Evolutionary conservation across 2,797 vertebrate genomes (phyloP).

Genomic region (Steatocranus sp.): DNA sequence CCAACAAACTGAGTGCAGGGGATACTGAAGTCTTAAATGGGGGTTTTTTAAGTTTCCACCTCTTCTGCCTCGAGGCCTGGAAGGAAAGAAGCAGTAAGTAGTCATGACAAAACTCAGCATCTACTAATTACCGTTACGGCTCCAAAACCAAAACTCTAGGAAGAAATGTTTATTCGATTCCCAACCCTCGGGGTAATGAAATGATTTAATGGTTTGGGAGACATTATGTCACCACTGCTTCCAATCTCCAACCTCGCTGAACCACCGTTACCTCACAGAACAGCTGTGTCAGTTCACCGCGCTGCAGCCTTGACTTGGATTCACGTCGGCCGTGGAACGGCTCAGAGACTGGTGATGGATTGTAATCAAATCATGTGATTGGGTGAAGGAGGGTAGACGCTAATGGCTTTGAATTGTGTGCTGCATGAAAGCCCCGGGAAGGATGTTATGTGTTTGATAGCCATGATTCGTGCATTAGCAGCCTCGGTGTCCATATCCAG

Average conservation of each 20-base stretch:
- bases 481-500: background rate
- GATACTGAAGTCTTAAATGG: background rate
- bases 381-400: background rate
- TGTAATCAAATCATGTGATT: conserved; percentile 30
- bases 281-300: background rate
- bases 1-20: background rate
- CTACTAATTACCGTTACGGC: background rate
- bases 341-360: conserved; percentile 7
- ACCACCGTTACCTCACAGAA: background rate
- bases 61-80: background rate
- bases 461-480: conserved; percentile 17
- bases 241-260: background rate
- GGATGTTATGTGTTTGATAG: background rate
- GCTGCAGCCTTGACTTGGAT: background rate
- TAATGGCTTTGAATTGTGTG: conserved; percentile 21
- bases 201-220: background rate
- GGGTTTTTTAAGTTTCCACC: background rate
- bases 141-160: background rate
- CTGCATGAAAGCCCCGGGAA: background rate
- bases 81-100: background rate
- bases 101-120: background rate
- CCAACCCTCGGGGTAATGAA: background rate
- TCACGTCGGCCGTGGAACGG: background rate
- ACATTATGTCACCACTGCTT: background rate
- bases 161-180: background rate